Base-by-base conservation (phyloP, 2,888 invertebrate species). In the Alloscopus bannaensis region DNA sequence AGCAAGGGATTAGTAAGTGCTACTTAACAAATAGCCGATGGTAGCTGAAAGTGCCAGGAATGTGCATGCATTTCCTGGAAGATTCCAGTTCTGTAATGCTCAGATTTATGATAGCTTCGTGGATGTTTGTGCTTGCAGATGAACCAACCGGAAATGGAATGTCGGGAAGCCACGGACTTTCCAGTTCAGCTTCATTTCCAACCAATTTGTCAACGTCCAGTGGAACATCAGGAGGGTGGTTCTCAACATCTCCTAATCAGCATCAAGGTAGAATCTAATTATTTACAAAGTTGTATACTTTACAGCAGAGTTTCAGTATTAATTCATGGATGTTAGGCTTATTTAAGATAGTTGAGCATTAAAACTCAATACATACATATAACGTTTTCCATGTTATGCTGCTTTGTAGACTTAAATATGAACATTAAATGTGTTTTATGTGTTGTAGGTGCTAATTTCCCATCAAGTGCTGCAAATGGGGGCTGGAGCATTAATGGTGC, bases 1-100 rank as follows among this genome's bases (percentile, higher is more conserved):
- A 91, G 84, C 83, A 85, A 68, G 80, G 68, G 77, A 22, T 79
- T n/a, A 80, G 82, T 82, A 81, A 80, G 84, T 73, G 29, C 8
- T 28, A 55, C 26, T n/a, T 3, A 13, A n/a, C n/a, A n/a, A n/a
- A n/a, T n/a, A n/a, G n/a, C n/a, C n/a, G n/a, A n/a, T n/a, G n/a
- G n/a, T n/a, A n/a, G n/a, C n/a, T n/a, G n/a, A 36, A 36, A 36
- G 36, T 8, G 47, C 3, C 18, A n/a, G 42, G 6, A 20, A 18
- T 50, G 3, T 18, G 18, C n/a, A 20, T 50, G 22, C 50, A 50
- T 50, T 8, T 36, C 36, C 36, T 36, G 36, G 36, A 36, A 36
- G 36, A 36, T 36, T 8, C 13, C 6, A 8, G 36, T 36, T 36
- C 8, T 36, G 8, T 13, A 36, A 36, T 36, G 36, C 36, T n/a